Evolutionary conservation across 2,797 vertebrate species (phyloP).

Genomic region (Scyliorhinus canicula): DNA sequence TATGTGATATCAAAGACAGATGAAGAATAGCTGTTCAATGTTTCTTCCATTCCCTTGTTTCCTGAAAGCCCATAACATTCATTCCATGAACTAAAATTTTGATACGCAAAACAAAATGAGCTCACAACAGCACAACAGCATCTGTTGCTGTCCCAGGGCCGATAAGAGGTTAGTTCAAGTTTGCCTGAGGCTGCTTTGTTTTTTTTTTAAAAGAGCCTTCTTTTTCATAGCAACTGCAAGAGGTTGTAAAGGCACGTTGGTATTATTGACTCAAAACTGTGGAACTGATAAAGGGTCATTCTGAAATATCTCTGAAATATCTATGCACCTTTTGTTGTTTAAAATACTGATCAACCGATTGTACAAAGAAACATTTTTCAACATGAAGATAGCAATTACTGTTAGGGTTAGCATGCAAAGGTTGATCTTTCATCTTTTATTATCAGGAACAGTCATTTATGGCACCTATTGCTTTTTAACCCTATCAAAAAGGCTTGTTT

Average conservation of each 20-base stretch:
- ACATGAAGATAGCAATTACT: not conserved
- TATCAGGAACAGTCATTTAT: not conserved
- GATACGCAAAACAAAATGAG: not conserved
- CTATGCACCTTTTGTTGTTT: not conserved
- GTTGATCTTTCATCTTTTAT: not conserved
- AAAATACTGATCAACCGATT: not conserved
- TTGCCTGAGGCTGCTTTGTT: not conserved
- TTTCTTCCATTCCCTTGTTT: no score
- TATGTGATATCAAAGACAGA: no score
- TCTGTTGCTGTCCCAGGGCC: not conserved
- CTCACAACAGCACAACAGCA: not conserved
- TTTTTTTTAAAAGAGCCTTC: not conserved
- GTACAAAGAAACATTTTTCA: not conserved
- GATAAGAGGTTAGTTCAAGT: not conserved
- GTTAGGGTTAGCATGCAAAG: not conserved
- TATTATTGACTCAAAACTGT: not conserved
- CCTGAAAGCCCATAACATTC: not conserved
- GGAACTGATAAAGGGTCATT: not conserved
- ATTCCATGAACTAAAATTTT: not conserved
- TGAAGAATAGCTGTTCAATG: no score
- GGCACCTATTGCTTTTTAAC: not conserved
- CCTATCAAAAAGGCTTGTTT: not conserved
- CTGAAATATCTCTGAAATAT: not conserved
- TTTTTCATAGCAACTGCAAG: not conserved
- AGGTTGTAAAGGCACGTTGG: not conserved